Conservation (phyloP, 2,797 vertebrate genomes). For the Tadarida brasiliensis region DNA sequence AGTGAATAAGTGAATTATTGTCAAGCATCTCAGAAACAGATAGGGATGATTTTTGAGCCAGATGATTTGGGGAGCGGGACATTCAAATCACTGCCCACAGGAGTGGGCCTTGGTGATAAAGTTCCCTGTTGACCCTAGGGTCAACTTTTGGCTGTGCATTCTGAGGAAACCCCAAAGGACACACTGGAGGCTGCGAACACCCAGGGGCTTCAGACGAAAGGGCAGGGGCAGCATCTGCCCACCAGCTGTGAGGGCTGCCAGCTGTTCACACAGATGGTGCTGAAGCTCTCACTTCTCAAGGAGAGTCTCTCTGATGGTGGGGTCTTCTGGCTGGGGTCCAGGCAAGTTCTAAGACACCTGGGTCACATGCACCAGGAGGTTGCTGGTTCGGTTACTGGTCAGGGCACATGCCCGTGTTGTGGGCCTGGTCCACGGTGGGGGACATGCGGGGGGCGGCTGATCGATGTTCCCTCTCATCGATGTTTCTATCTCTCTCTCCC, state of each 20-base stretch:
- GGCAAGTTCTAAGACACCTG: not conserved
- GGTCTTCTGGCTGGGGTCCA: not conserved
- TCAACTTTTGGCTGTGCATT: not conserved
- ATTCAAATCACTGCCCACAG: not conserved
- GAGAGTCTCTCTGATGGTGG: not conserved
- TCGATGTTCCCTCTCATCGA: no score
- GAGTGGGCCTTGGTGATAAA: not conserved
- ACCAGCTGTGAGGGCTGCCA: not conserved
- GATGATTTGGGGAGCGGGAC: not conserved
- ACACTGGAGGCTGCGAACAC: not conserved
- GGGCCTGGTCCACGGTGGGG: no score
- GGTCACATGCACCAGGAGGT: not conserved
- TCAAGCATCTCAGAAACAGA: not conserved
- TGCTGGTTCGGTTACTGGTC: no score
- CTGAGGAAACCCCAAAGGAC: not conserved
- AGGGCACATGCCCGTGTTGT: no score
- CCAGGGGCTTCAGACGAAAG: not conserved
- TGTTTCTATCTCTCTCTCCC: no score
- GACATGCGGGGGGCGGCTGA: no score
- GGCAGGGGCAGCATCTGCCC: not conserved
- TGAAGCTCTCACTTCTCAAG: not conserved
- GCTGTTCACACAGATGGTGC: not conserved
- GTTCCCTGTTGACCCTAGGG: not conserved
- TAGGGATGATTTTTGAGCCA: not conserved
- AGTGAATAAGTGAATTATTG: not conserved